phyloP scores from a whole-genome alignment of 2,888 invertebrate species.

The Ceraclea dissimilis region DNA sequence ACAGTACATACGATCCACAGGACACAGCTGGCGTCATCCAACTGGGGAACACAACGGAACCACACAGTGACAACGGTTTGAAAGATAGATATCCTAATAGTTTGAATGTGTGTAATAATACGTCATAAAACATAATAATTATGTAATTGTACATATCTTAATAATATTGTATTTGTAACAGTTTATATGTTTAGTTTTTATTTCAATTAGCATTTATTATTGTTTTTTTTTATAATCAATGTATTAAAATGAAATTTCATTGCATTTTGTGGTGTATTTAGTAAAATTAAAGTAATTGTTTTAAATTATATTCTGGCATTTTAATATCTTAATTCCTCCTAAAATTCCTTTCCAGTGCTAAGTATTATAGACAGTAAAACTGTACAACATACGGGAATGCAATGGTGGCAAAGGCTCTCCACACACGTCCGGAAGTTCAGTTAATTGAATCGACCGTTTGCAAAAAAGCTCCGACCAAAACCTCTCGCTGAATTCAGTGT shows the following conservation, averaged over 20 bases:
- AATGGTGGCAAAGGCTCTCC: too few species aligned
- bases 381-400: too few species aligned
- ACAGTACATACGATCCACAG: not conserved
- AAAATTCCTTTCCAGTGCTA: too few species aligned
- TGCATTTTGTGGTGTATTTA: not conserved
- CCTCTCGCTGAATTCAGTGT: too few species aligned
- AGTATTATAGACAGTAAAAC: too few species aligned
- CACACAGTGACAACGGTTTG: not conserved
- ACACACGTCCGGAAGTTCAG: too few species aligned
- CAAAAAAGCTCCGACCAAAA: too few species aligned
- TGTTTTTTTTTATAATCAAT: not conserved
- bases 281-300: constrained; percentile 1
- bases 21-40: not conserved
- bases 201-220: not conserved
- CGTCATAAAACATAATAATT: not conserved
- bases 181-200: not conserved
- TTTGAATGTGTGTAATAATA: not conserved
- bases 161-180: not conserved
- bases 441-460: too few species aligned
- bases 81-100: not conserved
- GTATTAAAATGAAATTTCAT: not conserved
- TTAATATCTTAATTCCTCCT: too few species aligned
- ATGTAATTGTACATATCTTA: constrained; percentile 1
- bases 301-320: not conserved
- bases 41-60: not conserved